phyloP scores from a whole-genome alignment of 2,113 vertebrate species.

The Alethe castanea region DNA sequence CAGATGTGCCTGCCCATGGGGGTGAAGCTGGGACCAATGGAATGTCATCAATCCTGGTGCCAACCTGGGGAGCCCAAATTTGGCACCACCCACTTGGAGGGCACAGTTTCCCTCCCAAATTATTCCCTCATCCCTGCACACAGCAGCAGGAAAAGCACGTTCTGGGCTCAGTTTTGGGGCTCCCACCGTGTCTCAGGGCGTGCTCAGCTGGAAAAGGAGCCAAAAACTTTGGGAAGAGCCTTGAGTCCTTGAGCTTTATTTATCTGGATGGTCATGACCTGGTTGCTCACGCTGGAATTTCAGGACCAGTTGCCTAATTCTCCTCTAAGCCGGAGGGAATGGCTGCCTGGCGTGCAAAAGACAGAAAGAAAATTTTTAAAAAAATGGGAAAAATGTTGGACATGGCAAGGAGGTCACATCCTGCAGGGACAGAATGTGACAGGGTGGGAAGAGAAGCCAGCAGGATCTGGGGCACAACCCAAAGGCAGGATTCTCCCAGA shows the following conservation, averaged over 20 bases:
- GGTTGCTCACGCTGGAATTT: neutral
- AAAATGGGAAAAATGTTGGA: neutral
- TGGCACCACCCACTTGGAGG: fast-evolving
- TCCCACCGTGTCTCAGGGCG: fast-evolving
- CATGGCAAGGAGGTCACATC: neutral
- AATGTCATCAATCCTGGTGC: fast-evolving
- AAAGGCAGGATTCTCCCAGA: neutral
- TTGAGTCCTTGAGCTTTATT: fast-evolving
- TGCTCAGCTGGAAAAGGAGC: neutral
- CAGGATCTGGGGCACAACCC: neutral
- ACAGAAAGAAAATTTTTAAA: fast-evolving
- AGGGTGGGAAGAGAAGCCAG: neutral
- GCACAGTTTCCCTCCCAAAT: neutral
- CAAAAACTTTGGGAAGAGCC: neutral
- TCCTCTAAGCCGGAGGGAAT: neutral
- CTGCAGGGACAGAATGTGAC: neutral
- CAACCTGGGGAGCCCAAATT: neutral
- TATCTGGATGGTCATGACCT: neutral
- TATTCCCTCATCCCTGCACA: fast-evolving
- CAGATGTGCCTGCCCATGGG: neutral
- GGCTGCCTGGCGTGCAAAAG: neutral
- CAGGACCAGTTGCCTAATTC: neutral
- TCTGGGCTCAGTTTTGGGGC: neutral
- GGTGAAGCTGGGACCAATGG: fast-evolving
- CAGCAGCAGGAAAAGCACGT: neutral